Evolutionary conservation across 2,888 invertebrate species (phyloP), one percentile per base, ranked within the genome.

Genomic region (Phaonia tiefii): DNA sequence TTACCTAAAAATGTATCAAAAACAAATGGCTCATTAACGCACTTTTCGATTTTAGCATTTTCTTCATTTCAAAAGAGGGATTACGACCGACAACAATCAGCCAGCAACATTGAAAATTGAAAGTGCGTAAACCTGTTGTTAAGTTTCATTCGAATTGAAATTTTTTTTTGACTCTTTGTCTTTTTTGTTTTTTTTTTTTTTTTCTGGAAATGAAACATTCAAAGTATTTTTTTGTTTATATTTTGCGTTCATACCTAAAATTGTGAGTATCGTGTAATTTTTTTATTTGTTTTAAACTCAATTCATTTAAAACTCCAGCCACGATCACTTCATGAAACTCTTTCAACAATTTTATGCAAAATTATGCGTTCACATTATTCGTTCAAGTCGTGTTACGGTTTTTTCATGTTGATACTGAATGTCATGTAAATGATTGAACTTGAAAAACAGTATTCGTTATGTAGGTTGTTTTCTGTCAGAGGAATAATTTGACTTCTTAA

Each of bases 381-480:
- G 58, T 31, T 37, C 31, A 8, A 58, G 63, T 63, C 42, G 42
- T 63, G 15, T 1, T 49, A 60, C 60, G 37, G 25, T 26, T 22
- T 70, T 65, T 54, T 37, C 56, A 56, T 25, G 20, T 65, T 15
- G 22, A 58, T 72, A 26, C 13, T 80, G 58, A 65, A 46, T 44
- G 73, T n/a, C 73, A 65, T 80, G 80, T 80, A 77, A 80, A 73
- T 77, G 44, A 1, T 66, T 80, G 80, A 80, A 80, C 80, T 80
- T 80, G 80, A 80, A 80, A 74, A 65, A n/a, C n/a, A 58, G 67
- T 20, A 54, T 22, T 39, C 22, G n/a, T 22, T 20, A n/a, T 49
- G 26, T 26, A 56, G 11, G n/a, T 31, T 31, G 11, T 11, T n/a
- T 25, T 49, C 13, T 31, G 31, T 8, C 31, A 5, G 4, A 31